Evolutionary conservation across 2,797 vertebrate species (phyloP).

Genomic region (Cyclopterus lumpus): DNA sequence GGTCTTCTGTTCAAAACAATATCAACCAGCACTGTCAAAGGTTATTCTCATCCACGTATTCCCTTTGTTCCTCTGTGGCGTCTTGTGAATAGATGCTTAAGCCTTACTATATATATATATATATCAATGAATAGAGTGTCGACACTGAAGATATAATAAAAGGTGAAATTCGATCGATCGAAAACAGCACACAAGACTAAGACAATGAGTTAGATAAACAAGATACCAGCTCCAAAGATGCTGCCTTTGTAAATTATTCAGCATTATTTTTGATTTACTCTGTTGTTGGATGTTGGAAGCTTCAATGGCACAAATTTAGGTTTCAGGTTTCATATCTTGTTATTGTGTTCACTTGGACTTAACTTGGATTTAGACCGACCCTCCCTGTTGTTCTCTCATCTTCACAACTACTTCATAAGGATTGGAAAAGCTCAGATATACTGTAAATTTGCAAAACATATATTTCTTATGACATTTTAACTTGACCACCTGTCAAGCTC

Average conservation of each 20-base stretch:
- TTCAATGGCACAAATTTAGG: not conserved
- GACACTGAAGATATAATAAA: not conserved
- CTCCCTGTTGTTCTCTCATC: not conserved
- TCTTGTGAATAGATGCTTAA: slow-evolving; percentile 33
- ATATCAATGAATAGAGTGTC: not conserved
- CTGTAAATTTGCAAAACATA: not conserved
- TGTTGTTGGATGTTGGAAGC: not conserved
- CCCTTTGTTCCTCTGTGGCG: slow-evolving; percentile 6
- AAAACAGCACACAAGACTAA: slow-evolving; percentile 18
- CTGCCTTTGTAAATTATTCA: slow-evolving; percentile 3
- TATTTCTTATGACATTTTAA: not conserved
- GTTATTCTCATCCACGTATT: slow-evolving; percentile 16
- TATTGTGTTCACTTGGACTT: not conserved
- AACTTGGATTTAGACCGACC: not conserved
- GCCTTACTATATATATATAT: slow-evolving; percentile 14
- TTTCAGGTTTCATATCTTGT: not conserved
- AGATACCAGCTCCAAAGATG: slow-evolving; percentile 4
- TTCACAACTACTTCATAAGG: not conserved
- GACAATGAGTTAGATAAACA: not conserved
- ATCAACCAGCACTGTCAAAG: slow-evolving; percentile 36
- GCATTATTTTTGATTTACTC: not conserved
- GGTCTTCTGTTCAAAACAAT: slow-evolving; percentile 59
- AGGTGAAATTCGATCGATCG: not conserved
- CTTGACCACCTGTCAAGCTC: slow-evolving; percentile 1
- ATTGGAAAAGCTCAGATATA: not conserved